These are phyloP conservation scores for Augochlorella aurata DNA, from an alignment of 2,888 invertebrate genomes.

Conservation along the genomic window DNA sequence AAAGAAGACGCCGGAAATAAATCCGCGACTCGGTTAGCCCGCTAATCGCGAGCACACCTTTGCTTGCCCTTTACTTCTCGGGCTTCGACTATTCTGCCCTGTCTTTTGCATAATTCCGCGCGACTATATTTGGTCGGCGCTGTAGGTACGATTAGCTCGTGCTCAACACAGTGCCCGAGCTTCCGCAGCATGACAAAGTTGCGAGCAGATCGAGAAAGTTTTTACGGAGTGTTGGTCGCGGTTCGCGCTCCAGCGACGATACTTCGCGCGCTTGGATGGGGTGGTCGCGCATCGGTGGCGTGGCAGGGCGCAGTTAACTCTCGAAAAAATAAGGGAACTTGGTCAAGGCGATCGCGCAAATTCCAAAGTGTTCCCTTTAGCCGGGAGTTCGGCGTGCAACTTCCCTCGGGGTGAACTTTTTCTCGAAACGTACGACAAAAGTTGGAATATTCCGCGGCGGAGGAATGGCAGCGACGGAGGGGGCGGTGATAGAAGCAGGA, in stretches of 20 bases:
- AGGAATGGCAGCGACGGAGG: no score
- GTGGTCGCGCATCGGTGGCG: neutral
- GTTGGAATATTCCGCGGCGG: neutral
- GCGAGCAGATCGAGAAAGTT: neutral
- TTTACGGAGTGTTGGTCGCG: neutral
- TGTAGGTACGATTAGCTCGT: neutral
- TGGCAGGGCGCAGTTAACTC: neutral
- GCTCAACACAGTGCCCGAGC: no score
- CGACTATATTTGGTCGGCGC: neutral
- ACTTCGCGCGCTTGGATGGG: neutral
- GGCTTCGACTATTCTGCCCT: neutral
- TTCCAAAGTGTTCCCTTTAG: constrained; percentile 15
- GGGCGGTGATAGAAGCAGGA: neutral
- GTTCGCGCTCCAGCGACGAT: neutral
- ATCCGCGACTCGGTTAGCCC: neutral
- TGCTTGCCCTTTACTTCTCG: neutral
- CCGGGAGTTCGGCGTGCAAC: neutral
- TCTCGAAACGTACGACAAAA: neutral
- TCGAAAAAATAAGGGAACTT: constrained; percentile 16
- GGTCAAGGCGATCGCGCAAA: constrained; percentile 14
- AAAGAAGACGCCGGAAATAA: constrained; percentile 33
- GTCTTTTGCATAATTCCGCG: neutral
- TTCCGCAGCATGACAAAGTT: neutral
- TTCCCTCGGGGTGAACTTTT: neutral
- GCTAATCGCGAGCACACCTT: neutral